Evolutionary conservation across 2,113 vertebrate genomes (phyloP).

Genomic region (Pholis gunnellus): DNA sequence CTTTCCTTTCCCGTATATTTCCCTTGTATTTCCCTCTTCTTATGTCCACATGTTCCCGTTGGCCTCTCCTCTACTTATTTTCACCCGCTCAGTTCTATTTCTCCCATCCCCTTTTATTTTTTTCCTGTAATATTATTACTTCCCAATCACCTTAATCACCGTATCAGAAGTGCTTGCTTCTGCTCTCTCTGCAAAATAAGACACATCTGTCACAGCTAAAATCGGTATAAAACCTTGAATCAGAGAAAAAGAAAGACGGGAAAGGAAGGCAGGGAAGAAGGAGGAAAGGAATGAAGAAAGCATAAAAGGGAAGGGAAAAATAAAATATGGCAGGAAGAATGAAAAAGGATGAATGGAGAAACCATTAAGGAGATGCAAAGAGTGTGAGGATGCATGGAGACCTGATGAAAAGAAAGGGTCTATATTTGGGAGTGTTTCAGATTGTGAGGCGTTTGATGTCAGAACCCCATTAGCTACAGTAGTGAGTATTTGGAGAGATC

Average conservation of each 20-base stretch:
- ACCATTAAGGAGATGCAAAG: constrained; percentile 4
- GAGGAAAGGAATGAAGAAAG: background rate
- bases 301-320: background rate
- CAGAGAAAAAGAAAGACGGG: background rate
- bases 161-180: constrained; percentile 26
- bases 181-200: constrained; percentile 47
- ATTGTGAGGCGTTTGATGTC: constrained; percentile 57
- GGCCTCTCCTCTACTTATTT: background rate
- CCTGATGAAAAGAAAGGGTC: constrained; percentile 21
- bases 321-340: background rate
- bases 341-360: constrained; percentile 6
- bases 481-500: constrained; percentile 32
- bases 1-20: constrained; percentile 9
- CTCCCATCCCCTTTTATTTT: background rate
- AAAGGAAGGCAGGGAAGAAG: background rate
- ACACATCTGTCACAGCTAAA: constrained; percentile 36
- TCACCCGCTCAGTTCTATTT: background rate
- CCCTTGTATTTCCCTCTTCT: background rate
- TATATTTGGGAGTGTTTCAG: constrained; percentile 47
- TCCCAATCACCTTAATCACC: constrained; percentile 49
- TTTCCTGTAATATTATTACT: constrained; percentile 29
- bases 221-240: constrained; percentile 32
- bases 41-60: constrained; percentile 8
- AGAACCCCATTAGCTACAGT: constrained; percentile 50
- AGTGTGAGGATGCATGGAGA: background rate